Evolutionary conservation across 2,113 vertebrate species (phyloP).

Genomic region (Corynorhinus townsendii): DNA sequence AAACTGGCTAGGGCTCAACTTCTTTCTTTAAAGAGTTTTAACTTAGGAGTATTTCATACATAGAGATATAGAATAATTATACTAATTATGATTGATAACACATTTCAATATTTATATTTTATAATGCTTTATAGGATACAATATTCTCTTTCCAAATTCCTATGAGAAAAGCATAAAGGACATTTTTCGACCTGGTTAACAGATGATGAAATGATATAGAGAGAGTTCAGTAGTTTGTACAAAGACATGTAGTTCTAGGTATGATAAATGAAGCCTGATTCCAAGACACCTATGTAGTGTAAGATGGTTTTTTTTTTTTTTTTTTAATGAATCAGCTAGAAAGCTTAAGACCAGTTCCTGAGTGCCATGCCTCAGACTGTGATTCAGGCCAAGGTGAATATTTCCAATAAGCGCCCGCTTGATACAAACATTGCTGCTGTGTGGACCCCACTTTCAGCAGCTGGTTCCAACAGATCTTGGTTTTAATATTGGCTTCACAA

Average conservation of each 20-base stretch:
- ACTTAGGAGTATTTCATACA: background rate
- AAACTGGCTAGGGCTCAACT: background rate
- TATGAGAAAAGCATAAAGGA: background rate
- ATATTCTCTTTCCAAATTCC: background rate
- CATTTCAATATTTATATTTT: background rate
- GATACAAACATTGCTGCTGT: accelerated
- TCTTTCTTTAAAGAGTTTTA: background rate
- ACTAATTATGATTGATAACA: background rate
- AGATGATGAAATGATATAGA: background rate
- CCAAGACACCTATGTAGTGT: background rate
- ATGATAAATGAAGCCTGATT: background rate
- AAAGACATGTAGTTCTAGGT: background rate
- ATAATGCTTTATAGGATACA: background rate
- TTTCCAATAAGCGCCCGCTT: background rate
- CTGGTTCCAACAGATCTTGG: background rate
- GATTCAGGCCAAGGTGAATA: too few species aligned
- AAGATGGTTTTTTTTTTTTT: background rate
- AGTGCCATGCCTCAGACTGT: accelerated
- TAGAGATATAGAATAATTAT: background rate
- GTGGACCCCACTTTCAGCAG: background rate
- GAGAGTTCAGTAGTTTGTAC: background rate
- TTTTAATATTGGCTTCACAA: background rate
- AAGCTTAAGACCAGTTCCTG: background rate
- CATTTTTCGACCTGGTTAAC: background rate
- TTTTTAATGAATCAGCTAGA: background rate